A percentile compares a stretch with the other conserved stretches of the same genome.
phyloP scores from a whole-genome alignment of 2,888 invertebrate species.

The Acronicta leporina region DNA sequence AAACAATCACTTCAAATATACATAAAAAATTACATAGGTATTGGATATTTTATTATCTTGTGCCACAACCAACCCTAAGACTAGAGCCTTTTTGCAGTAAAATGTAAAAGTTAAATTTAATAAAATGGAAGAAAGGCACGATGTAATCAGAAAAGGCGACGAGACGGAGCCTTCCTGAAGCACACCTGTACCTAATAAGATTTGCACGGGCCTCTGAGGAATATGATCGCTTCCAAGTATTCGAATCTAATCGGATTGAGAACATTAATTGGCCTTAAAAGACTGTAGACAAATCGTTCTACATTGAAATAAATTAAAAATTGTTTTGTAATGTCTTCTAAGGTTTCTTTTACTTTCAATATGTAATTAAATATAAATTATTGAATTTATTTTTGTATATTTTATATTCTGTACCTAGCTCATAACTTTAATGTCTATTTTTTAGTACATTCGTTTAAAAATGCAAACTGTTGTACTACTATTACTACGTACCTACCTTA shows the following conservation, averaged over 20 bases:
- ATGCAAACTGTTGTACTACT: slow-evolving; percentile 20
- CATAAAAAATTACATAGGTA: too few relatives aligned
- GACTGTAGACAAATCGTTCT: too few relatives aligned
- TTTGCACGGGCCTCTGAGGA: slow-evolving; percentile 68
- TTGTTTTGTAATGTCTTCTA: slow-evolving; percentile 40
- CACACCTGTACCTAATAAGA: slow-evolving; percentile 70
- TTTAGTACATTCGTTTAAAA: background rate
- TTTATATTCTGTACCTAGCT: background rate
- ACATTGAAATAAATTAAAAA: slow-evolving; percentile 30
- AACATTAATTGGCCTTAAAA: slow-evolving; percentile 57
- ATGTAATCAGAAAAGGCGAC: slow-evolving; percentile 57
- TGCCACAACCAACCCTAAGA: too few relatives aligned
- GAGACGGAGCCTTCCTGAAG: slow-evolving; percentile 38
- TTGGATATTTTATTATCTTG: too few relatives aligned
- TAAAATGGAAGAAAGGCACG: slow-evolving; percentile 53
- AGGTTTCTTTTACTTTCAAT: background rate
- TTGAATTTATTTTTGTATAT: too few relatives aligned
- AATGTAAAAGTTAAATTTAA: slow-evolving; percentile 46
- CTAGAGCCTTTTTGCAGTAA: slow-evolving; percentile 14
- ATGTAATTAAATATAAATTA: too few relatives aligned
- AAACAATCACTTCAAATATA: too few relatives aligned
- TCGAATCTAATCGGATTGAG: slow-evolving; percentile 70
- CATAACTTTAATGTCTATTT: background rate
- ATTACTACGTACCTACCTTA: background rate
- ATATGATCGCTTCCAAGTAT: slow-evolving; percentile 51